A percentile compares a stretch with the other conserved stretches of the same genome.
Evolutionary conservation across 2,113 vertebrate genomes (phyloP).

Genomic region (Onychostoma macrolepis): DNA sequence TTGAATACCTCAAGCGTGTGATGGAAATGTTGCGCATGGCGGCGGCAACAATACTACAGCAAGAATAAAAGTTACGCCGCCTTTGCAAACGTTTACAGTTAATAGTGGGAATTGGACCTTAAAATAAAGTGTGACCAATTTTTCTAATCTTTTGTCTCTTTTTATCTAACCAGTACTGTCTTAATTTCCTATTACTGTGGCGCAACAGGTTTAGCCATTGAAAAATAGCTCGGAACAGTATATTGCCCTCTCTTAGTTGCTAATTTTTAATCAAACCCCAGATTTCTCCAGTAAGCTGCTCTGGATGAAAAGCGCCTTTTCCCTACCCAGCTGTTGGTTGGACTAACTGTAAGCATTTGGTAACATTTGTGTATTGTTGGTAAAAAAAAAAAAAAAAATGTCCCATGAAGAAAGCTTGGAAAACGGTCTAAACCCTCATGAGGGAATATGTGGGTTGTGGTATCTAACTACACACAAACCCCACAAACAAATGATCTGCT

Average conservation of each 20-base stretch:
- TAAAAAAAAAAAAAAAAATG: background rate
- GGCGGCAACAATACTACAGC: too few relatives aligned
- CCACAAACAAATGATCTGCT: background rate
- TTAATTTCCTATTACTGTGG: background rate
- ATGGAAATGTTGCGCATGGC: too few relatives aligned
- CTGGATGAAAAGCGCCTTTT: background rate
- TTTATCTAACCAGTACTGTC: background rate
- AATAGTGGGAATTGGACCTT: too few relatives aligned
- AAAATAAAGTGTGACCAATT: background rate
- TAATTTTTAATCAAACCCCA: background rate
- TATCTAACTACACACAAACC: background rate
- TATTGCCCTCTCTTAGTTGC: too few relatives aligned
- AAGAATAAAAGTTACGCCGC: too few relatives aligned
- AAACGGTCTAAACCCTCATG: background rate
- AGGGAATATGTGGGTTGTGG: background rate
- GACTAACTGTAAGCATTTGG: background rate
- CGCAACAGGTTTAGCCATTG: background rate
- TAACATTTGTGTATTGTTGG: background rate
- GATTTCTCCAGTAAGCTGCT: background rate
- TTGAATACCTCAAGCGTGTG: too few relatives aligned
- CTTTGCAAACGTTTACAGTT: too few relatives aligned
- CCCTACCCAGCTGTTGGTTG: background rate
- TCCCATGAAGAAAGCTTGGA: background rate
- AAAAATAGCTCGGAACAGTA: background rate
- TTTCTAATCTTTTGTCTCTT: background rate